Conservation (phyloP, 2,797 vertebrate species). For the Tadarida brasiliensis region DNA sequence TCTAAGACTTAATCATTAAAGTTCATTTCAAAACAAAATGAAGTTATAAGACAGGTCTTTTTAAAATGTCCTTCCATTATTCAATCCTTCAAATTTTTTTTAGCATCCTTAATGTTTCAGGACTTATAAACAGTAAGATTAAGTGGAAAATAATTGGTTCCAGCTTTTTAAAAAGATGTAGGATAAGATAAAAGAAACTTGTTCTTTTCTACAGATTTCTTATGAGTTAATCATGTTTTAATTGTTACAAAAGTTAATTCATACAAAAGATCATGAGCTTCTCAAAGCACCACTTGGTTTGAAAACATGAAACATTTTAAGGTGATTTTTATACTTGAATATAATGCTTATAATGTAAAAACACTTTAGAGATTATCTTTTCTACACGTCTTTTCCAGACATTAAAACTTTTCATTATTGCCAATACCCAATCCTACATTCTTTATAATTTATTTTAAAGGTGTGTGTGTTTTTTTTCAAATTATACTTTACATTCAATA, state of each 20-base stretch:
- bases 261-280: not conserved
- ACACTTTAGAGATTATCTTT: not conserved
- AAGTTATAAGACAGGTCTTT: conserved; percentile 14
- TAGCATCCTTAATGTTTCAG: conserved; percentile 21
- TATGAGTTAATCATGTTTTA: conserved; percentile 21
- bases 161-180: conserved; percentile 46
- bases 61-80: conserved; percentile 27
- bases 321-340: not conserved
- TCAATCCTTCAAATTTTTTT: not conserved
- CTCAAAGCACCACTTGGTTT: not conserved
- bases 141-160: conserved; percentile 50
- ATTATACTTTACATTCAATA: not conserved
- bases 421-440: not conserved
- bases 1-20: conserved; percentile 7
- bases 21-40: conserved; percentile 56
- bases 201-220: not conserved
- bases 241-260: not conserved
- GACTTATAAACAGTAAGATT: conserved; percentile 47
- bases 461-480: not conserved
- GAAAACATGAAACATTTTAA: not conserved
- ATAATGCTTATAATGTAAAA: not conserved
- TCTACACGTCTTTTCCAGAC: not conserved
- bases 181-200: conserved; percentile 18
- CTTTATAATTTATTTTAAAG: conserved; percentile 4
- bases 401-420: not conserved